phyloP scores from a whole-genome alignment of 1,140 invertebrate genomes.

The Helicoverpa zea region DNA sequence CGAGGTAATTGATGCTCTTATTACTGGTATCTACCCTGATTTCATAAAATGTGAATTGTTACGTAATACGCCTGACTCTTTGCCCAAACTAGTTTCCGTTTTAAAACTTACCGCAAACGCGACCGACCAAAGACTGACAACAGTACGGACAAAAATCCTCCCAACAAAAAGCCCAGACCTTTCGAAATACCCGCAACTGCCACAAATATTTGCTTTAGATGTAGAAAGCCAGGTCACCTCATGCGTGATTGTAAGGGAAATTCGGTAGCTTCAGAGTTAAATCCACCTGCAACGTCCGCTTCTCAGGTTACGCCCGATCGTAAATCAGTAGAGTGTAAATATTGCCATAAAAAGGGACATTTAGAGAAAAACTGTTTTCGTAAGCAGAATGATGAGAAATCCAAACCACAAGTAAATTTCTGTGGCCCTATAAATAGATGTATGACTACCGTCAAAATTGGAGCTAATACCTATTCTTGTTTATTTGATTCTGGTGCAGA shows the following conservation, averaged over 20 bases:
- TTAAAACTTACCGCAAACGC: conserved; percentile 58
- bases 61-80: conserved; percentile 54
- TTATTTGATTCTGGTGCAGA: too few relatives aligned
- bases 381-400: conserved; percentile 51
- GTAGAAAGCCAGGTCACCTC: conserved; percentile 51
- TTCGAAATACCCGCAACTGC: not conserved
- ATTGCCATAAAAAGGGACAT: conserved; percentile 52
- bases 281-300: too few relatives aligned
- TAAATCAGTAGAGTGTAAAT: conserved; percentile 57
- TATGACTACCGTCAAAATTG: conserved; percentile 38
- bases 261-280: too few relatives aligned
- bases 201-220: conserved; percentile 46
- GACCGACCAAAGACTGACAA: conserved; percentile 31
- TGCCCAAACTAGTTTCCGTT: conserved; percentile 55
- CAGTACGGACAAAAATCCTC: too few relatives aligned
- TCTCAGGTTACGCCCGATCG: too few relatives aligned
- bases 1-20: conserved; percentile 52
- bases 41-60: conserved; percentile 57
- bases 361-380: conserved; percentile 56
- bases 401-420: conserved; percentile 52
- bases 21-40: conserved; percentile 62
- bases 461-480: too few relatives aligned
- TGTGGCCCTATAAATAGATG: conserved; percentile 50
- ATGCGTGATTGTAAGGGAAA: conserved; percentile 48
- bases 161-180: not conserved